Percentiles rank a stretch among this genome's conserved stretches.
phyloP scores from a whole-genome alignment of 2,888 invertebrate genomes.

The Philereme transversata region DNA sequence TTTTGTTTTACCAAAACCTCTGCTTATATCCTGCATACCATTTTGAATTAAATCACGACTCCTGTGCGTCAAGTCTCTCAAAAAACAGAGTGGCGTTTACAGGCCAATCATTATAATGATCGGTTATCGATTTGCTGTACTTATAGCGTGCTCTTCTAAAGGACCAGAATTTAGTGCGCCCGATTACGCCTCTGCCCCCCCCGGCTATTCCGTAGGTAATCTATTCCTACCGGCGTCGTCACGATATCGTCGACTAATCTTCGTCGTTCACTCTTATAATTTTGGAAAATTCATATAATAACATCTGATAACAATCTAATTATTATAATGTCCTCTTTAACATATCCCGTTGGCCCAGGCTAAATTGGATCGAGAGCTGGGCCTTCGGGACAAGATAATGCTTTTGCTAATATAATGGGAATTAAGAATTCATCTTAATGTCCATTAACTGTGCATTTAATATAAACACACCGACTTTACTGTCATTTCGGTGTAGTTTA shows the following conservation, averaged over 20 bases:
- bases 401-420: slow-evolving; percentile 75
- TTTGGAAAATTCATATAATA: slow-evolving; percentile 82
- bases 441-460: slow-evolving; percentile 74
- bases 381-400: slow-evolving; percentile 71
- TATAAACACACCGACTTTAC: slow-evolving; percentile 63
- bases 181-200: slow-evolving; percentile 67
- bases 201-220: slow-evolving; percentile 67
- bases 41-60: slow-evolving; percentile 67
- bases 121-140: slow-evolving; percentile 78
- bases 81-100: slow-evolving; percentile 75
- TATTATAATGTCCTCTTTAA: slow-evolving; percentile 83
- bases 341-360: slow-evolving; percentile 74
- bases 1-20: no score
- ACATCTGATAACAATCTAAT: slow-evolving; percentile 82
- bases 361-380: slow-evolving; percentile 71
- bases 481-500: slow-evolving; percentile 29
- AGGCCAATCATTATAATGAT: slow-evolving; percentile 81
- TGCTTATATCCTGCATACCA: background rate
- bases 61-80: slow-evolving; percentile 72
- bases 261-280: slow-evolving; percentile 76
- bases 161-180: slow-evolving; percentile 75
- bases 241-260: slow-evolving; percentile 79
- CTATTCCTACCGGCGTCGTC: slow-evolving; percentile 72
- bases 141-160: slow-evolving; percentile 74
- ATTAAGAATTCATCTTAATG: slow-evolving; percentile 76